Evolutionary conservation across 2,113 vertebrate species (phyloP).

Genomic region (Leucosticte australis): DNA sequence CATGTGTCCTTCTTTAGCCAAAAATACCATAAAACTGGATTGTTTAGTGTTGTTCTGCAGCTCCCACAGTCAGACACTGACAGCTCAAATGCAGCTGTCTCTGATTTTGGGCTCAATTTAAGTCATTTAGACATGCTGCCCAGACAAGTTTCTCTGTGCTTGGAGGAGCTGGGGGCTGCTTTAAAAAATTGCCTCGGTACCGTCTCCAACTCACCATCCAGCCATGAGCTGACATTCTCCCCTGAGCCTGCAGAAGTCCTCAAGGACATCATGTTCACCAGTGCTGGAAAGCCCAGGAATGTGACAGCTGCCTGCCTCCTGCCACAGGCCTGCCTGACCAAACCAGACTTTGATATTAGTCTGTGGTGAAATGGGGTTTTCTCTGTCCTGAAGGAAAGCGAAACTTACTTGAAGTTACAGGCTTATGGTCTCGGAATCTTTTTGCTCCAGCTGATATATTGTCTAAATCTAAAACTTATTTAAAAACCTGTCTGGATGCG

Average conservation of each 20-base stretch:
- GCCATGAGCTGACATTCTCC: not conserved
- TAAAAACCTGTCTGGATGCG: slow-evolving; percentile 82
- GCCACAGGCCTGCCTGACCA: not conserved
- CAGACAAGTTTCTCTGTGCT: not conserved
- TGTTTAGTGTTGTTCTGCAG: not conserved
- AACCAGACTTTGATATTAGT: not conserved
- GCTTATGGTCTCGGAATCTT: slow-evolving; percentile 64
- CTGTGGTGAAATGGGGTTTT: slow-evolving; percentile 14
- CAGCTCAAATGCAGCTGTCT: not conserved
- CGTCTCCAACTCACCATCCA: not conserved
- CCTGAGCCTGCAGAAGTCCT: not conserved
- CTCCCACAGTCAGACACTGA: not conserved
- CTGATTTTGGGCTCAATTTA: not conserved
- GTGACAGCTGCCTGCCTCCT: slow-evolving; percentile 14
- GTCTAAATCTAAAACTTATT: slow-evolving; percentile 87
- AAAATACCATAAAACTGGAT: not conserved
- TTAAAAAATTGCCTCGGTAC: not conserved
- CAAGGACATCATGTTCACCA: not conserved
- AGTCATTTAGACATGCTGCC: not conserved
- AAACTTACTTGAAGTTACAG: slow-evolving; percentile 62
- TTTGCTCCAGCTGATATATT: slow-evolving; percentile 84
- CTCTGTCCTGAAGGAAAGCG: slow-evolving; percentile 51
- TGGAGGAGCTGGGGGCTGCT: not conserved
- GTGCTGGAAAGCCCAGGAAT: not conserved
- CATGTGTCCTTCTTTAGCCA: not conserved